Evolutionary conservation across 1,140 invertebrate genomes (phyloP).

Genomic region (Drusus annulatus): DNA sequence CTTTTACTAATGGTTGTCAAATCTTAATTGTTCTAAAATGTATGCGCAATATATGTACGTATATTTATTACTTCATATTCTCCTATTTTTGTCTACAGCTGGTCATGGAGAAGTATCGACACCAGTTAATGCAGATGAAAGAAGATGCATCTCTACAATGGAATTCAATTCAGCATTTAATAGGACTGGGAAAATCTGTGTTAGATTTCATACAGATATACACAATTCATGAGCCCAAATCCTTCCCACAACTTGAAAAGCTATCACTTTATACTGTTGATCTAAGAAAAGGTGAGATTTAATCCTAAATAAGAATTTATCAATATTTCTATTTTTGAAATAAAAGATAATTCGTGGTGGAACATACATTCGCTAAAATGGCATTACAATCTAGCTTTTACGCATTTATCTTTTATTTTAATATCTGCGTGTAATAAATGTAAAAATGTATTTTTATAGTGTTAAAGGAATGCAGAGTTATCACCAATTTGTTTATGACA

Average conservation of each 20-base stretch:
- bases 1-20: too few species aligned
- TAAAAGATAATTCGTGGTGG: too few species aligned
- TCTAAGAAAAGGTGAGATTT: conserved; percentile 64
- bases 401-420: conserved; percentile 28
- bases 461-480: conserved; percentile 66
- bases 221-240: conserved; percentile 64
- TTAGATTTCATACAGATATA: conserved; percentile 67
- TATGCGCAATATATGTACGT: too few species aligned
- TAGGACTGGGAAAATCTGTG: conserved; percentile 65
- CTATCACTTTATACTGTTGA: conserved; percentile 61
- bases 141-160: conserved; percentile 61
- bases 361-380: too few species aligned
- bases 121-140: conserved; percentile 62
- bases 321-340: conserved; percentile 6
- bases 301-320: not conserved
- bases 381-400: too few species aligned
- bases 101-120: conserved; percentile 66
- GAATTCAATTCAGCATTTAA: conserved; percentile 62
- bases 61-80: too few species aligned
- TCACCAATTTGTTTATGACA: conserved; percentile 62
- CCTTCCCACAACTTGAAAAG: conserved; percentile 61
- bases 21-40: too few species aligned
- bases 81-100: conserved; percentile 59
- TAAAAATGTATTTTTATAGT: conserved; percentile 58
- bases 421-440: not conserved